Evolutionary conservation across 2,888 invertebrate species (phyloP).

Genomic region (Cenopis cana): DNA sequence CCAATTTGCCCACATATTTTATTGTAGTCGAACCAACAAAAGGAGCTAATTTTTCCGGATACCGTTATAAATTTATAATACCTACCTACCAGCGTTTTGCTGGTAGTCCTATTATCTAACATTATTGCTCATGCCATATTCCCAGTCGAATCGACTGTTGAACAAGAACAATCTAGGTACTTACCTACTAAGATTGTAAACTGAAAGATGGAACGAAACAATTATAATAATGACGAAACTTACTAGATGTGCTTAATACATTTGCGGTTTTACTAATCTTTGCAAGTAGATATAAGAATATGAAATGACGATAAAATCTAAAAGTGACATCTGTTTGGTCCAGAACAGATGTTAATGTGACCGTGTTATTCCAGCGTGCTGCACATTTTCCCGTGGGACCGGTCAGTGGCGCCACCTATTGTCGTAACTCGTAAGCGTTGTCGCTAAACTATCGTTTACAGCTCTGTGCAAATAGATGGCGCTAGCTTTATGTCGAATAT

Average conservation of each 20-base stretch:
- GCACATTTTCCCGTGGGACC: conserved; percentile 74
- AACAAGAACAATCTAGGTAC: neutral
- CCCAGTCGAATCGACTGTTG: neutral
- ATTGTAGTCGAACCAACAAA: neutral
- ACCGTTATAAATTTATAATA: neutral
- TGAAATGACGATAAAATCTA: no score
- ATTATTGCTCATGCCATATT: neutral
- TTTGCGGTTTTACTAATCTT: no score
- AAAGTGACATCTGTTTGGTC: no score
- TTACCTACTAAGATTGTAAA: no score
- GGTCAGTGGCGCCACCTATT: conserved; percentile 75
- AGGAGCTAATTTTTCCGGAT: neutral
- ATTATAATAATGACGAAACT: no score
- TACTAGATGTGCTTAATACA: no score
- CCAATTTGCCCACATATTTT: no score
- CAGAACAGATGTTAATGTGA: conserved; percentile 15
- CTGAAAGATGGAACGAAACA: no score
- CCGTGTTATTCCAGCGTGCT: conserved; percentile 70
- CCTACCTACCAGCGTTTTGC: neutral
- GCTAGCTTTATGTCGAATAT: conserved; percentile 7
- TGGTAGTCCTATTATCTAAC: neutral
- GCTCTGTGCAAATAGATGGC: conserved; percentile 19
- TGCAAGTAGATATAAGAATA: no score
- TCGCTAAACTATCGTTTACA: conserved; percentile 45
- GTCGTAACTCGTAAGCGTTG: conserved; percentile 69